phyloP scores from a whole-genome alignment of 2,888 invertebrate genomes.

The Psococerastis gibbosa region DNA sequence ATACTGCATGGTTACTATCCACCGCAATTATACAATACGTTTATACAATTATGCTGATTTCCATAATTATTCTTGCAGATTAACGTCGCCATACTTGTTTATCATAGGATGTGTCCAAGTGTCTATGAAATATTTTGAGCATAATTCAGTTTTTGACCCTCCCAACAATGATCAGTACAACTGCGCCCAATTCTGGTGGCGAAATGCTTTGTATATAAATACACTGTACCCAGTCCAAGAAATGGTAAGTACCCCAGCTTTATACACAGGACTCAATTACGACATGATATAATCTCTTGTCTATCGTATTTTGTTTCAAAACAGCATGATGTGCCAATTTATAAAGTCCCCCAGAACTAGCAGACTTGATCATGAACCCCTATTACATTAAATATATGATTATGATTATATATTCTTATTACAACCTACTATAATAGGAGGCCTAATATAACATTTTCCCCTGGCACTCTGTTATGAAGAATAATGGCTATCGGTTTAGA shows the following conservation, averaged over 20 bases:
- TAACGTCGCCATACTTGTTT: constrained; percentile 67
- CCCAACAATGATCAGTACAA: constrained; percentile 48
- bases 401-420: no score
- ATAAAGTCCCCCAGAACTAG: no score
- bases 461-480: no score
- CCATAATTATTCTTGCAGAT: constrained; percentile 34
- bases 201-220: constrained; percentile 65
- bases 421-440: no score
- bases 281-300: constrained; percentile 12
- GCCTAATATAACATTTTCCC: no score
- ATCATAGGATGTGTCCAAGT: constrained; percentile 57
- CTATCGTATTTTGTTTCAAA: constrained; percentile 12
- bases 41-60: no score
- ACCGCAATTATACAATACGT: no score
- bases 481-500: no score
- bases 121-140: constrained; percentile 47
- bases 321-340: no score
- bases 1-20: no score
- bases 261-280: constrained; percentile 13
- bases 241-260: constrained; percentile 24
- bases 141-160: constrained; percentile 52
- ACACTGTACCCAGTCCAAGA: constrained; percentile 56
- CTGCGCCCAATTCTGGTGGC: constrained; percentile 67
- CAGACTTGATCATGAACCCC: no score
- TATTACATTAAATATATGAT: no score